Evolutionary conservation across 92 coral and sea anemone genomes (phyloP).

Genomic region (Palythoa grandis): DNA sequence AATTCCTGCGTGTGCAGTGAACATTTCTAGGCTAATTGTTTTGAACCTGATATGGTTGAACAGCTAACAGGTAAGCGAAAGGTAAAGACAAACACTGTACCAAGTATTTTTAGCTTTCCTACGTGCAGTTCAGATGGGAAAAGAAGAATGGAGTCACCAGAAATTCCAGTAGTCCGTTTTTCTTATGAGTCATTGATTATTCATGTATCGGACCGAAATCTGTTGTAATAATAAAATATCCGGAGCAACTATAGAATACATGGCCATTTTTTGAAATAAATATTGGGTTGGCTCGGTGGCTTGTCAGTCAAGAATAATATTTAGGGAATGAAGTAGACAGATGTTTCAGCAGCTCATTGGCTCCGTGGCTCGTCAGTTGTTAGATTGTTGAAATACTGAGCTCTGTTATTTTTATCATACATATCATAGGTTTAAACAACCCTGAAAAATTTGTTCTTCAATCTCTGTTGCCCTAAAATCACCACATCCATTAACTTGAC

Average conservation of each 20-base stretch:
- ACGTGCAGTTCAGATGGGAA: neutral
- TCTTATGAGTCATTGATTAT: too few relatives aligned
- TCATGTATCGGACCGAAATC: too few relatives aligned
- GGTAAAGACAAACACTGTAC: conserved; percentile 5
- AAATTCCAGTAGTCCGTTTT: neutral
- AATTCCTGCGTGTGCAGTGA: conserved; percentile 26
- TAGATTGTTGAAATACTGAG: neutral
- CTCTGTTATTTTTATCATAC: neutral
- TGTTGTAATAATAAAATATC: too few relatives aligned
- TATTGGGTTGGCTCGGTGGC: neutral
- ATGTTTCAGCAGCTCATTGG: neutral
- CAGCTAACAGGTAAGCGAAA: conserved; percentile 5
- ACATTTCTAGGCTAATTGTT: conserved; percentile 12
- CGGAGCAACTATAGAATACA: too few relatives aligned
- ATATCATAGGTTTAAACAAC: neutral
- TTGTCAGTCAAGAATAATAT: neutral
- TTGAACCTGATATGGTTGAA: neutral
- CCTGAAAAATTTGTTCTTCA: neutral
- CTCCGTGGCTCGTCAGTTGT: conserved; percentile 4
- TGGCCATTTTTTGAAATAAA: too few relatives aligned
- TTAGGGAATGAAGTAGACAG: too few relatives aligned
- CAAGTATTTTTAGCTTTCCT: neutral
- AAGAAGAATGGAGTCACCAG: neutral
- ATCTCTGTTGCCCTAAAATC: neutral
- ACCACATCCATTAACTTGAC: neutral